Evolutionary conservation across 2,113 vertebrate species (phyloP), one percentile per base, ranked within the genome.

Genomic region (Heteronetta atricapilla): DNA sequence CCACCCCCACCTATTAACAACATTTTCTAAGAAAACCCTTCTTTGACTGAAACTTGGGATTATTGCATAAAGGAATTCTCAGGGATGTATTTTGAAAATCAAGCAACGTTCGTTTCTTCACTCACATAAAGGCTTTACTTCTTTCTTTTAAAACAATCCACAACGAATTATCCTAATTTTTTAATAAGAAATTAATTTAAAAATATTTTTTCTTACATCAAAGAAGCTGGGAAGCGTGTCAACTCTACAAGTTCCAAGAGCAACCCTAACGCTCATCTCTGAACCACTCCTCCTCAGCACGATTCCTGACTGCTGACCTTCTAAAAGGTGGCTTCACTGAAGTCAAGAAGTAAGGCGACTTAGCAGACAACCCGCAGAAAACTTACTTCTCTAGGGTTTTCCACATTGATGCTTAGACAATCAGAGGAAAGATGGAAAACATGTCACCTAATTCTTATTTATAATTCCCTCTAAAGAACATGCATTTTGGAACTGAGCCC

Each of bases 241-340:
- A 31, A 40, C 68, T 15, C 23, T 6, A 13, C 21, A 21, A 62
- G 28, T 22, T 33, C 40, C 6, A n/a, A 46, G 48, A 15, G 55
- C 1, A 13, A 22, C 19, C 26, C 36, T 6, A 44, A 19, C 1
- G 18, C n/a, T 52, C 48, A 40, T 23, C 64, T 34, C 73, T 11
- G 53, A 59, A 26, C 34, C 18, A 10, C 31, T 69, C n/a, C 73
- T 48, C n/a, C 77, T 48, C 64, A 38, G 29, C 18, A 36, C 9
- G 0, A 73, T 4, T 46, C 25, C 59, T 29, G 38, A 13, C 34
- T 56, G 38, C 34, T 7, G 0, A 56, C 25, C n/a, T 52, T 34
- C 78, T 33, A 2, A 38, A 7, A 3, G 1, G 29, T 69, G 50
- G 7, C 5, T 25, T 28, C 56, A 29, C 56, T 36, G 33, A n/a